Conservation (phyloP, 1,140 invertebrate species). For the Halesus radiatus region DNA sequence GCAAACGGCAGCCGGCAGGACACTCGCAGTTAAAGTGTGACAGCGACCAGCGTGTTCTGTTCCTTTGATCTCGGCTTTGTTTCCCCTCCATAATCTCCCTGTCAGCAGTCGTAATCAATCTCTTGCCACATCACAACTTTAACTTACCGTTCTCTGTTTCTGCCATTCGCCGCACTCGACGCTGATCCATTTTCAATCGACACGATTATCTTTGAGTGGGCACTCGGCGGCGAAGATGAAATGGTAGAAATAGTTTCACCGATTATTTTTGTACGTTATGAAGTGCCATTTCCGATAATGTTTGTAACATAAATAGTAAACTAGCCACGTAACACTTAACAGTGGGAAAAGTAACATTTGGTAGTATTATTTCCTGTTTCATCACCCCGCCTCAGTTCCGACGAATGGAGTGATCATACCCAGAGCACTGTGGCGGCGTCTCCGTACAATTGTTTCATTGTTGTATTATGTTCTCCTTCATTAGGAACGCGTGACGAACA, state of each 20-base stretch:
- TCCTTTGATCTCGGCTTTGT: constrained; percentile 8
- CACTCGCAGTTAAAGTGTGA: neutral
- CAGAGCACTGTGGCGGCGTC: too few species aligned
- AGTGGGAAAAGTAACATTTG: too few species aligned
- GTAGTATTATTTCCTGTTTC: too few species aligned
- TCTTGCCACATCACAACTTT: neutral
- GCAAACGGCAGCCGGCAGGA: too few species aligned
- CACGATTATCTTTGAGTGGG: constrained; percentile 24
- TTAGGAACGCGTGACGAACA: constrained; percentile 6
- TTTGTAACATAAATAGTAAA: too few species aligned
- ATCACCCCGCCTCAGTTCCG: too few species aligned
- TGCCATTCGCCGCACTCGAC: constrained; percentile 7
- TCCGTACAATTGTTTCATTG: neutral
- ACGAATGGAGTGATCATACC: too few species aligned
- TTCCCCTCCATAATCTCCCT: neutral
- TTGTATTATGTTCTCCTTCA: neutral
- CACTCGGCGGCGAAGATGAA: constrained; percentile 21
- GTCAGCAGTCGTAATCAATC: constrained; percentile 6
- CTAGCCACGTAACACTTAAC: too few species aligned
- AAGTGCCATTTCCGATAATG: neutral
- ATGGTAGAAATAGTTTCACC: constrained; percentile 6
- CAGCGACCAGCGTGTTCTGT: neutral
- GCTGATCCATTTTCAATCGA: constrained; percentile 20
- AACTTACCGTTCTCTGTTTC: constrained; percentile 2
- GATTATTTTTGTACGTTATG: constrained; percentile 4